Evolutionary conservation across 2,113 vertebrate species (phyloP), one percentile per base, ranked within the genome.

Genomic region (Arenaria interpres): DNA sequence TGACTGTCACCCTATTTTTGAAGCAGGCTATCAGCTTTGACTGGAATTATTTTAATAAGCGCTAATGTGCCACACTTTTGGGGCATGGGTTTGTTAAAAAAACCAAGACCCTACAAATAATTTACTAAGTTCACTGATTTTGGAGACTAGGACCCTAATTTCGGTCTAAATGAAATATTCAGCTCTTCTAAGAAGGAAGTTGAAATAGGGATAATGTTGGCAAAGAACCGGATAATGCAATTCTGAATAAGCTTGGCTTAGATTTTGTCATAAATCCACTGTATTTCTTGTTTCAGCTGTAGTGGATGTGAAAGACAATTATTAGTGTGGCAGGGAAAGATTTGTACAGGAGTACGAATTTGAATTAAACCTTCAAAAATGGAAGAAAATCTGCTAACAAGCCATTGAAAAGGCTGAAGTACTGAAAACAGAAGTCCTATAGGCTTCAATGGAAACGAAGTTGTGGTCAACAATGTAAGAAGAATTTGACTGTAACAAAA

Each of bases 31-130:
- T 82, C 15, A 68, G 7, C 32, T 86, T 86, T 86, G 35, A 24
- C 53, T 66, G 30, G 18, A 12, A 14, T 88, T 83, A 56, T 64
- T 94, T 76, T 72, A 30, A 51, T 68, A 60, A 79, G 4, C 27
- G 41, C 4, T 9, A 4, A 2, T 18, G 2, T 69, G 87, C 89
- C 64, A 46, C 12, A 4, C 1, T 5, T 80, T 15, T 56, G 4
- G 8, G 25, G 41, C 6, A 35, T 13, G 1, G 6, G 5, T 18
- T 60, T 60, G 43, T 81, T 86, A 48, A 60, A 80, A 79, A 69
- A 13, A 3, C 17, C 9, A 57, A 62, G 9, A 9, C 4, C 12
- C 18, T 66, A 20, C 0, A 3, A 67, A 10, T 21, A 63, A 45
- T 12, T 77, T 77, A 6, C 0, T 5, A 68, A 73, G 18, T 66